Base-by-base conservation (phyloP, 30 jellyfish, hydroid and myxozoan genomes). In the Aurelia aurita complex sp. Pacific region DNA sequence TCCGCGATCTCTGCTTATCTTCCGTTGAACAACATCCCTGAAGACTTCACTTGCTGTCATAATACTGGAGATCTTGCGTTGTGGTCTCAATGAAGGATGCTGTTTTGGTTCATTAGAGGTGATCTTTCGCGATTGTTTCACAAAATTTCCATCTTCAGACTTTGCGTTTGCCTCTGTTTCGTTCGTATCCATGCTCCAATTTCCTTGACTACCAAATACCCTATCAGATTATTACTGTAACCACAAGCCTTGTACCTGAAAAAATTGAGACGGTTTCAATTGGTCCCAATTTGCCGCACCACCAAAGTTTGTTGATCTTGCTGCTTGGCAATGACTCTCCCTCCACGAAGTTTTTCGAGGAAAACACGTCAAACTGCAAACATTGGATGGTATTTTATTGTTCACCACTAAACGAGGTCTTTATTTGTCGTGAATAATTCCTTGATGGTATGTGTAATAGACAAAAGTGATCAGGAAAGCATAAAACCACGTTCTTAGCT, bases 101-200 rank as follows among this genome's bases (percentile, higher is more conserved):
- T 67, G 85, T n/a, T 67, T 53, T 71, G 83, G 35, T 17, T 35
- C 53, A 52, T 65, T 64, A n/a, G 80, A 8, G 29, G 73, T 8
- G 12, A 19, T 61, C 79, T 82, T 82, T 55, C 91, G 59, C 53
- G 81, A 8, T 14, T 42, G 80, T 76, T 63, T 69, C 42, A 71
- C n/a, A 6, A 23, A 54, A 82, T 14, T 46, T 60, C 91, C 73
- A 75, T 53, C 77, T 9, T 46, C 54, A 43, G 50, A 38, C 67
- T 60, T 73, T 55, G 74, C 29, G 61, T 70, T 72, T n/a, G 69
- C 63, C 69, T 46, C 82, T 23, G 65, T 15, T 59, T 84, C 73
- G 40, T 82, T 80, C 42, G 91, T 82, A 23, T 82, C 91, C 91
- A 82, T 82, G 68, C 74, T 60, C 85, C 18, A 50, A 67, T 70